Base-by-base conservation (phyloP, 2,888 invertebrate genomes). In the Chouioia cunea region DNA sequence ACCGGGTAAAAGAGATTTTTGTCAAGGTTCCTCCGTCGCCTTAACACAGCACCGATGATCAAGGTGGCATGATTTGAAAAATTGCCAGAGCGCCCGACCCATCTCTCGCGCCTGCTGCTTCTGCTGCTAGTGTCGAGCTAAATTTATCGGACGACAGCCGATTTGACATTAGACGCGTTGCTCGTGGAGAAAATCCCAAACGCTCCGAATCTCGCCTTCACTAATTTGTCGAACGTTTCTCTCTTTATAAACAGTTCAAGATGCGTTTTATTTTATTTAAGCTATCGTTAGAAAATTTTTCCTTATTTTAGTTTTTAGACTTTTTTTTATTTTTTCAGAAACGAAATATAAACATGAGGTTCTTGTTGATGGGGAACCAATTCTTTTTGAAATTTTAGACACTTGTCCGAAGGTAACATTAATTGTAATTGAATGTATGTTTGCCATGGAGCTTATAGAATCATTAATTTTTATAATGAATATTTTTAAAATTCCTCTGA, bases 301-400 rank as follows among this genome's bases (percentile, higher is more conserved):
- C 10, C 12, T 36, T 23, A 36, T 27, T 44, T 22, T 46, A 6
- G 48, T 12, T 27, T 16, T 20, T 44, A n/a, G 2, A 8, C 16
- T 20, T 65, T 44, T 70, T 50, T 4, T 53, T 64, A 48, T 52
- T 43, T 47, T 90, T 90, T 75, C 89, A 95, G 96, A 96, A 85
- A 94, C 92, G 85, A 91, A 94, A 85, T 96, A 97, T 86, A 96
- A 95, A 82, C 93, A 96, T 85, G 96, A 97, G 86, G 92, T 94
- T 22, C 87, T 95, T 81, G 91, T 96, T 73, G 95, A 97, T 80
- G 93, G 93, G 15, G 97, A 97, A 82, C 94, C 96, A 16, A 91
- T 96, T 73, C 89, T 96, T 48, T 95, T 95, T 81, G 97, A 97
- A 87, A 94, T 97, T 79, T 88, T 96, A 79, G 97, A 97, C 86